Base-by-base conservation (phyloP, 1,140 invertebrate species). In the Pogonus chalceus region DNA sequence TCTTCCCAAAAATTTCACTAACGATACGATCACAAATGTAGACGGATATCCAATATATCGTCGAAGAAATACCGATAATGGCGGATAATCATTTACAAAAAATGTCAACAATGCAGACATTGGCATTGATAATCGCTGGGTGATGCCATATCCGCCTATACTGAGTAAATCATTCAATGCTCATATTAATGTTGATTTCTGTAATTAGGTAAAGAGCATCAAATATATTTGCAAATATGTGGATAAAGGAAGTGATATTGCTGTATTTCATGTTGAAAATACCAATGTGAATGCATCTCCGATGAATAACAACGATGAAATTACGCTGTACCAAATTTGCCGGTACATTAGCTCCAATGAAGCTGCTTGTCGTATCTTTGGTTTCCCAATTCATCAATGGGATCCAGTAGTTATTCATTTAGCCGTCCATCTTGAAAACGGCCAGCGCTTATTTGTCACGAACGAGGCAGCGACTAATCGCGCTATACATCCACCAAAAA, bases 91-190 rank as follows among this genome's bases (percentile, higher is more conserved):
- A 52, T 57, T 51, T 37, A 39, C 21, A 14, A 55, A 51, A 55
- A 50, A 35, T 39, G 39, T 55, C 50, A 57, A 1, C 23, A 54
- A 56, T 26, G 21, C 23, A 37, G 58, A 54, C 51, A 52, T 57
- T 49, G 55, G 55, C 12, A 51, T 55, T 55, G 48, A 54, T 48
- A n/a, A n/a, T n/a, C n/a, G n/a, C n/a, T n/a, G n/a, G n/a, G n/a
- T n/a, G n/a, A n/a, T n/a, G n/a, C n/a, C 55, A 47, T 79, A 79
- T 67, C 74, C 67, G 53, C 70, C 72, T 20, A 53, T 75, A 3
- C 64, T 80, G 10, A 67, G 59, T 2, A 69, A 71, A 62, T 73
- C 60, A 53, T 79, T 68, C 57, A 66, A 77, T 52, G n/a, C n/a
- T n/a, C n/a, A n/a, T n/a, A n/a, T n/a, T n/a, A n/a, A n/a, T n/a